phyloP scores from a whole-genome alignment of 2,113 vertebrate genomes.

The Corydoras sp. region DNA sequence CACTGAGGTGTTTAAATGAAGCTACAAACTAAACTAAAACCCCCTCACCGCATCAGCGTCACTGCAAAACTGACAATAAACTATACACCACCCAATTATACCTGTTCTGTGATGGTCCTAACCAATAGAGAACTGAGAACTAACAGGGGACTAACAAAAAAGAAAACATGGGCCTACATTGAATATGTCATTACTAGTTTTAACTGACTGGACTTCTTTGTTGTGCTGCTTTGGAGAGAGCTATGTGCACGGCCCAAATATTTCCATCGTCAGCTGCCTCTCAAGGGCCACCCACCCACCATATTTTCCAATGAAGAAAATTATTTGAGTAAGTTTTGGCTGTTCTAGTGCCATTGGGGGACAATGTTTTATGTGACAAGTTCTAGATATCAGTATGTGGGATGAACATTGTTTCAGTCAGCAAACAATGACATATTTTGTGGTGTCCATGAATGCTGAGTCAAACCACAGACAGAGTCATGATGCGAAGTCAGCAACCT shows the following conservation, averaged over 20 bases:
- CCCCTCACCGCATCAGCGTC: no score
- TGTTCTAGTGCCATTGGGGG: slow-evolving; percentile 23
- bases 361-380: slow-evolving; percentile 35
- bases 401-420: slow-evolving; percentile 33
- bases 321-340: slow-evolving; percentile 34
- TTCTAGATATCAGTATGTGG: slow-evolving; percentile 20
- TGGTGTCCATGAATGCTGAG: slow-evolving; percentile 32
- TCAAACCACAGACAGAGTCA: background rate
- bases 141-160: slow-evolving; percentile 13
- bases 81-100: no score
- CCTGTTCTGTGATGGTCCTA: no score
- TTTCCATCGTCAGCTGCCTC: slow-evolving; percentile 38
- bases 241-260: slow-evolving; percentile 31
- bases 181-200: slow-evolving; percentile 16
- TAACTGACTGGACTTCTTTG: slow-evolving; percentile 36
- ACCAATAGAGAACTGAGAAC: no score
- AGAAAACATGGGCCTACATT: slow-evolving; percentile 38
- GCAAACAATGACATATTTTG: slow-evolving; percentile 49
- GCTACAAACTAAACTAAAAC: no score
- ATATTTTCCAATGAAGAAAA: slow-evolving; percentile 28
- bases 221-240: slow-evolving; percentile 35
- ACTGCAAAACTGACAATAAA: no score
- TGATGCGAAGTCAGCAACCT: slow-evolving; percentile 31
- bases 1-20: no score
- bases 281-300: slow-evolving; percentile 43